Evolutionary conservation across 2,888 invertebrate species (phyloP), one percentile per base, ranked within the genome.

Genomic region (Brachypalpus laphriformis): DNA sequence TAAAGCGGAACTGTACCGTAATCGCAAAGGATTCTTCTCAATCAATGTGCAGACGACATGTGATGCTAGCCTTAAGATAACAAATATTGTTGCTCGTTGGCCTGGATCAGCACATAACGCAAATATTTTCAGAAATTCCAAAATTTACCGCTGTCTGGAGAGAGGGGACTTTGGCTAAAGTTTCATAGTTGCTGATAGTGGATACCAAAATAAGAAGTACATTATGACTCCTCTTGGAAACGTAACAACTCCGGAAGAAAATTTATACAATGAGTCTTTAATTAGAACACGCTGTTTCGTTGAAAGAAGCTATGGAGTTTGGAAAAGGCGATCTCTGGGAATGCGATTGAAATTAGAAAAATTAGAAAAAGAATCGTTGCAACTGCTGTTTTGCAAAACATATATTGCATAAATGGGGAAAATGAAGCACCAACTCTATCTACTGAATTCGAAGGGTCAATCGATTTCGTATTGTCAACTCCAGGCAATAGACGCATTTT

Each of bases 121-220:
- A 11, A 86, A 37, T 40, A 77, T 81, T 54, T 68, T 86, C 8
- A 61, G 59, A 8, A 81, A 77, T n/a, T 77, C 86, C 6, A 63
- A 47, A 5, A 76, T 85, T 22, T 71, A 59, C 45, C 47, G 51
- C 5, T 37, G 71, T 31, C 68, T 86, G 14, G 76, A 81, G 22
- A 68, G 42, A 22, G 81, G 51, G 0, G 81, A 81, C n/a, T 81
- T 86, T 16, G 82, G 72, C 0, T n/a, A 83, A 16, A 40, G 47
- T 31, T 6, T 87, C 7, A 45, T 87, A n/a, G 37, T 87, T 16
- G 76, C 68, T 11, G 82, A 87, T 22, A 65, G 87, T 65, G 82
- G 82, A 0, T 82, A 82, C 57, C 45, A 28, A 14, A 75, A 74
- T 28, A 75, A 37, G 61, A 71, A 70, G 0, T 63, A 40, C 51